Evolutionary conservation across 2,113 vertebrate species (phyloP).

Genomic region (Embiotoca jacksoni): DNA sequence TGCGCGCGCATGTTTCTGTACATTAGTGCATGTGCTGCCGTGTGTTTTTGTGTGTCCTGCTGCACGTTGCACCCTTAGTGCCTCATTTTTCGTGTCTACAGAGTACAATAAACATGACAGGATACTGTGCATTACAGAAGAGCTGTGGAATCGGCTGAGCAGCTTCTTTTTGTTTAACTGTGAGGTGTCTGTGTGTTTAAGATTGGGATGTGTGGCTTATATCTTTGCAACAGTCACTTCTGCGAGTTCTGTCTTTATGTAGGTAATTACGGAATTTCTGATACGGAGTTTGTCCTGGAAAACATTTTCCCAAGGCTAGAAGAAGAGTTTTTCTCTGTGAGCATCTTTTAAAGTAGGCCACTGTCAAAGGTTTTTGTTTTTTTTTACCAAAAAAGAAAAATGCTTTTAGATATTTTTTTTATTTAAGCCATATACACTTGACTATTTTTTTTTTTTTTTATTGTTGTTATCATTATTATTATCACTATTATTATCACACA

Average conservation of each 20-base stretch:
- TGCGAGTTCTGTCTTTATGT: not conserved
- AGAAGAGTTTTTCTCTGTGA: not conserved
- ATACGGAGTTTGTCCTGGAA: not conserved
- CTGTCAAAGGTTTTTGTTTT: not conserved
- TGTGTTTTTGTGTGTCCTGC: not conserved
- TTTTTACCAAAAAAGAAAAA: too few relatives aligned
- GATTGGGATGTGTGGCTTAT: not conserved
- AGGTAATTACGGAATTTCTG: not conserved
- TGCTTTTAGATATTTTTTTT: not conserved
- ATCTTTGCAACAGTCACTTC: not conserved
- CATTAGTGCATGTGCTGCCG: too few relatives aligned
- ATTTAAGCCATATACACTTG: not conserved
- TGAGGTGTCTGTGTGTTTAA: not conserved
- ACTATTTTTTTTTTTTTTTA: not conserved
- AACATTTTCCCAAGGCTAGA: not conserved
- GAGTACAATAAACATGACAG: conserved; percentile 41
- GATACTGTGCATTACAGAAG: conserved; percentile 13
- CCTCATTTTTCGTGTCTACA: conserved; percentile 16
- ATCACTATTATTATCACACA: conserved; percentile 7
- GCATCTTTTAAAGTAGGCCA: not conserved
- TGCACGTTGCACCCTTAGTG: conserved; percentile 8
- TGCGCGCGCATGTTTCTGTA: conserved; percentile 11
- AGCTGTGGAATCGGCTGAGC: not conserved
- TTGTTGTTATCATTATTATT: conserved; percentile 1
- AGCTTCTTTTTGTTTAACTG: not conserved